Evolutionary conservation across 2,113 vertebrate genomes (phyloP), one percentile per base, ranked within the genome.

Genomic region (Hemichromis elongatus): DNA sequence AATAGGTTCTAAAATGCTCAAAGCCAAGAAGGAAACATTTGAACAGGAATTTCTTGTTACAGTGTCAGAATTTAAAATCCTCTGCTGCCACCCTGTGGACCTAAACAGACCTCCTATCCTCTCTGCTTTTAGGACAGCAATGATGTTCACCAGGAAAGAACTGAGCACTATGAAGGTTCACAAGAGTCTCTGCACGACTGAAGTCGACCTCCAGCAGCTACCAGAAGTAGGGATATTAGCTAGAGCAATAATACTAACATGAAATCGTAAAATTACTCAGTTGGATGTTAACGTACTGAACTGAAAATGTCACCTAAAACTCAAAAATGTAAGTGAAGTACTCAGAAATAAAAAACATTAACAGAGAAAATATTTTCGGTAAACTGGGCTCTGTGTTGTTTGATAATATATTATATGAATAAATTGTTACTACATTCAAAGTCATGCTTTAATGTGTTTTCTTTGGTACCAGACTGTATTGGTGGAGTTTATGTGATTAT

Each of bases 181-280:
- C 88, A 86, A 73, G 95, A 95, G 85, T 94, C 93, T 54, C 87
- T 95, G 53, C 88, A 86, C 26, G 89, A 92, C 82, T 94, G 83
- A 95, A 10, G 47, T 18, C 52, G 18, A 3, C 53, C 3, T 40
- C 9, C 73, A 8, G 30, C 50, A 7, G 14, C 21, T 16, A 24
- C 24, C 19, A 12, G 26, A n/a, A 52, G 70, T 4, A 6, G 42
- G 30, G 68, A 75, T 16, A 50, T 8, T 75, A 19, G 24, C 16
- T 75, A 30, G 24, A 75, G 16, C 42, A 50, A 50, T 73, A 5
- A 28, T 75, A 30, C 70, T 1, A 30, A 47, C 14, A 30, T 50
- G 68, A 47, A 47, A 73, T 73, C 42, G 10, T 75, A 75, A 75
- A 75, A 30, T 6, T 75, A 16, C 26, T 75, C 70, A 52, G 16